Evolutionary conservation across 2,797 vertebrate species (phyloP).

Genomic region (Scolopax bukidnonensis): DNA sequence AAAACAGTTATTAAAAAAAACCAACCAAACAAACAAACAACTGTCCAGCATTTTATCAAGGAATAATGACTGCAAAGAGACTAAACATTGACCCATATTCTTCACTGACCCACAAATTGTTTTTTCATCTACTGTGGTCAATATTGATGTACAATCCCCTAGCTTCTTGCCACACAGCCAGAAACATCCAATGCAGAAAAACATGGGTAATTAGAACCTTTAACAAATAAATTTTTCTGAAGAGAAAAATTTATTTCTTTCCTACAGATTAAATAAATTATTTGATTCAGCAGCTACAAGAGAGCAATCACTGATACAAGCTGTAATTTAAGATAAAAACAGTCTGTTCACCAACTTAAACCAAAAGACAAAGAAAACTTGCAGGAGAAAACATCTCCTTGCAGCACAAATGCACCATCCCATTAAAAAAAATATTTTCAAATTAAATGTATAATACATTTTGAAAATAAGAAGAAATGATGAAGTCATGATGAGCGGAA

Average conservation of each 20-base stretch:
- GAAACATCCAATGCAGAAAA: neutral
- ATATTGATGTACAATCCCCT: neutral
- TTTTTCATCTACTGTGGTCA: neutral
- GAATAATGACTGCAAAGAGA: neutral
- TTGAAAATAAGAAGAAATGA: neutral
- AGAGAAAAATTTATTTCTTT: neutral
- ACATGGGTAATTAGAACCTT: rapidly evolving
- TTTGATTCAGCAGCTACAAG: neutral
- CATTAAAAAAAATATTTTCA: neutral
- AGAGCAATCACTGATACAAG: neutral
- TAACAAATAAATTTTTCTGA: neutral
- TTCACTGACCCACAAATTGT: neutral
- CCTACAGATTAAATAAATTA: neutral
- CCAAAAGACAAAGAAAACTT: neutral
- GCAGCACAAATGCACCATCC: neutral
- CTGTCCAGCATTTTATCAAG: neutral
- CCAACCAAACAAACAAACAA: too few relatives aligned
- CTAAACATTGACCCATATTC: neutral
- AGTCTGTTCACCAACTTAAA: neutral
- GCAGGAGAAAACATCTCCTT: neutral
- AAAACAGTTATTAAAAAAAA: neutral
- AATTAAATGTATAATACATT: neutral
- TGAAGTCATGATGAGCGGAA: neutral
- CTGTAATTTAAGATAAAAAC: neutral
- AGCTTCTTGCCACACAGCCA: neutral